Conservation (phyloP, 1,140 invertebrate genomes). For the Spodoptera frugiperda region DNA sequence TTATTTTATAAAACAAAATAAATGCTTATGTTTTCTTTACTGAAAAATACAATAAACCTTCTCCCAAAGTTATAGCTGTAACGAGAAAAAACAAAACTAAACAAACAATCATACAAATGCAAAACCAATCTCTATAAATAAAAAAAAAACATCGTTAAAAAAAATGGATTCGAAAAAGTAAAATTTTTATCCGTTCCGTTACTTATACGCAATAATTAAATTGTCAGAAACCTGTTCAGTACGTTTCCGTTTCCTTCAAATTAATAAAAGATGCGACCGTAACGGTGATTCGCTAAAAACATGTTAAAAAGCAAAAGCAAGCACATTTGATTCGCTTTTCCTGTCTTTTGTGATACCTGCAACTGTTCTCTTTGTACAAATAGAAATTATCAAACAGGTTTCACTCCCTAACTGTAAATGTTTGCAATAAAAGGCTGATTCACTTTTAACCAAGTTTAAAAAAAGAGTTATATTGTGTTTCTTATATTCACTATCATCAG, state of each 20-base stretch:
- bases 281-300: conserved; percentile 45
- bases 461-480: too few species aligned
- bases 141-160: conserved; percentile 2
- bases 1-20: conserved; percentile 6
- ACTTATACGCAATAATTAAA: conserved; percentile 27
- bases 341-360: conserved; percentile 37
- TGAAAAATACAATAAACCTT: neutral
- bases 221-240: conserved; percentile 34
- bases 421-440: neutral
- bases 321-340: conserved; percentile 36
- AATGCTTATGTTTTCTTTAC: neutral
- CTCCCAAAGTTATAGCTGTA: neutral
- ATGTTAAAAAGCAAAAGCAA: conserved; percentile 33
- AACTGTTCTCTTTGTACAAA: neutral
- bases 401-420: neutral
- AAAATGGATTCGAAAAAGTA: conserved; percentile 7
- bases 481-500: neutral
- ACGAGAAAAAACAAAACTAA: neutral
- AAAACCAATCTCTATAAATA: too few species aligned
- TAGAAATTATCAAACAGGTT: conserved; percentile 1
- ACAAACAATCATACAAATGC: neutral
- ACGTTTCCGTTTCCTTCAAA: conserved; percentile 48
- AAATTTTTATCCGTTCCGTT: neutral
- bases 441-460: too few species aligned
- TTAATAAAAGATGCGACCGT: conserved; percentile 35